phyloP scores from a whole-genome alignment of 2,113 vertebrate genomes.

The Aldabrachelys gigantea region DNA sequence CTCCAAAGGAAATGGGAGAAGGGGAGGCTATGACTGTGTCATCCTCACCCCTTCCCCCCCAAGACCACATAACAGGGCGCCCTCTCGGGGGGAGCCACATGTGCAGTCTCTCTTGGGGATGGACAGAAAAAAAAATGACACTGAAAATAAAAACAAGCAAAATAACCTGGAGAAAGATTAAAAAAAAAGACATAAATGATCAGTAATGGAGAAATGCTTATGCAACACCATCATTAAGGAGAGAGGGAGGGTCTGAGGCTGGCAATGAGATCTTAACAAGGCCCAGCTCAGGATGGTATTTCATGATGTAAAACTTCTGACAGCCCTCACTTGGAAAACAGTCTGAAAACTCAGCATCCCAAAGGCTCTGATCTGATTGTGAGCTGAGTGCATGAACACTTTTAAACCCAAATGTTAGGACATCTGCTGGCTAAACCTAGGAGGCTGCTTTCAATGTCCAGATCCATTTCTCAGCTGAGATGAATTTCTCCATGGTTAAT shows the following conservation, averaged over 20 bases:
- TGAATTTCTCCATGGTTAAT: conserved; percentile 6
- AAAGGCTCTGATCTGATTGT: conserved; percentile 61
- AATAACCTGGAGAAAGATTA: neutral
- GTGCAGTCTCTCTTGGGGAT: neutral
- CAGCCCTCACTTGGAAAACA: conserved; percentile 16
- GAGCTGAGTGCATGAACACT: conserved; percentile 46
- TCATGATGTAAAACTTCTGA: conserved; percentile 65
- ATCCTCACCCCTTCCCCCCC: neutral
- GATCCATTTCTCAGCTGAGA: conserved; percentile 1
- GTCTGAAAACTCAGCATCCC: conserved; percentile 41
- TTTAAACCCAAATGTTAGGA: conserved; percentile 59
- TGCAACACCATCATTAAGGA: conserved; percentile 47
- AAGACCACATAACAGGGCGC: neutral
- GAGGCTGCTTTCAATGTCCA: conserved; percentile 40
- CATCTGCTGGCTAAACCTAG: conserved; percentile 57
- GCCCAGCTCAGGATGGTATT: conserved; percentile 45
- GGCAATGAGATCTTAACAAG: conserved; percentile 36
- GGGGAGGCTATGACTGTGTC: neutral
- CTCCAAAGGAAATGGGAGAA: neutral
- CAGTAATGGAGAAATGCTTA: conserved; percentile 48
- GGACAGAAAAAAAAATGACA: neutral
- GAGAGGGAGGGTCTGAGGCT: conserved; percentile 16
- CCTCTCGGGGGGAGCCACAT: neutral
- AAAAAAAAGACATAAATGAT: neutral
- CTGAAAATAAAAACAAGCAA: neutral